Percentiles rank a stretch among this genome's conserved stretches.
phyloP scores from a whole-genome alignment of 2,797 vertebrate genomes.

The Chelonia mydas region DNA sequence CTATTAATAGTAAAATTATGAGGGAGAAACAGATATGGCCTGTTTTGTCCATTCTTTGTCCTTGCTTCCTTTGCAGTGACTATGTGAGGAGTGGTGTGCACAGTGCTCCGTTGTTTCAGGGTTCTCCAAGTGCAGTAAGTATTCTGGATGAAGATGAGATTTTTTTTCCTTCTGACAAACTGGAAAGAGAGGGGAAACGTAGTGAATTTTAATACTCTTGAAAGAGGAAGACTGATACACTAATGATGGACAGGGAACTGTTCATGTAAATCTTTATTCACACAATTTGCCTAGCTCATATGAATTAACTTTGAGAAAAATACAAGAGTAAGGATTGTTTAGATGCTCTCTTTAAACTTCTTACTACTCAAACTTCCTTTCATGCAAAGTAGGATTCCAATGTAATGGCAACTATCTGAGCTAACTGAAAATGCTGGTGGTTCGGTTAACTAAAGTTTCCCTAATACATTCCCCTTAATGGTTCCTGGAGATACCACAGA shows the following conservation, averaged over 20 bases:
- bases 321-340: constrained; percentile 43
- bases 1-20: constrained; percentile 67
- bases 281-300: neutral
- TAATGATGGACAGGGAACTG: constrained; percentile 39
- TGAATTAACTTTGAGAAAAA: constrained; percentile 4
- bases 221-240: neutral
- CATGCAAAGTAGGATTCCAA: too few relatives aligned
- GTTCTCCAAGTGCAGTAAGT: constrained; percentile 57
- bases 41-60: constrained; percentile 52
- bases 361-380: too few relatives aligned
- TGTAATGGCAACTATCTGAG: too few relatives aligned
- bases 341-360: neutral
- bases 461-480: too few relatives aligned
- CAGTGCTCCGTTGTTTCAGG: constrained; percentile 67
- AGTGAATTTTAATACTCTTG: constrained; percentile 19
- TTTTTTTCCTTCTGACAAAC: neutral
- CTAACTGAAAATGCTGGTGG: too few relatives aligned
- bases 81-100: constrained; percentile 58
- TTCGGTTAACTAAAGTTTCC: too few relatives aligned
- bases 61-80: constrained; percentile 24
- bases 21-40: constrained; percentile 59
- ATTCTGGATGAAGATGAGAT: constrained; percentile 9
- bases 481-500: neutral
- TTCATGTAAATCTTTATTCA: constrained; percentile 50
- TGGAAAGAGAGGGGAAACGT: constrained; percentile 23